Evolutionary conservation across 2,113 vertebrate genomes (phyloP), one percentile per base, ranked within the genome.

Genomic region (Rafetus swinhoei): DNA sequence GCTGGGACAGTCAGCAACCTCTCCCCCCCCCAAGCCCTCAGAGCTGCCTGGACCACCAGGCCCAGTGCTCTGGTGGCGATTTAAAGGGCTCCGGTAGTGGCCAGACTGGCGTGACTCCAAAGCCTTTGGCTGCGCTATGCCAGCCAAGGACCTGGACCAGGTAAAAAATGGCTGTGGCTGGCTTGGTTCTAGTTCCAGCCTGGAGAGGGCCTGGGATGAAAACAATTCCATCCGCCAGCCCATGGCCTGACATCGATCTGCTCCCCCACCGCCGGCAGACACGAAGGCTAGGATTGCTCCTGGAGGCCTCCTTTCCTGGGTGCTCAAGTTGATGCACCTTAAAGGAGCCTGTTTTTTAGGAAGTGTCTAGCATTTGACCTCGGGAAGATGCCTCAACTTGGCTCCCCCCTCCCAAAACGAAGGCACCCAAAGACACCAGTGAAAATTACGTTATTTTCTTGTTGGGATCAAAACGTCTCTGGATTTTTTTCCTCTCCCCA

Each of bases 261-360:
- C 15, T 86, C 50, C 56, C 84, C 81, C 54, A 19, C 15, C 5
- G 21, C 32, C 35, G 76, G 13, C 32, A 45, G 72, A 88, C 2
- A 57, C 32, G 6, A 55, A 0, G 52, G 11, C 14, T 0, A 0
- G 27, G 45, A 45, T 45, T 9, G 54, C 82, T 69, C 39, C 52
- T 0, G 60, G 54, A 9, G 0, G 3, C 52, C 32, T 55, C 7
- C 62, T 16, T 19, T 18, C n/a, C 62, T 69, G 62, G 62, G 3
- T 0, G 1, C 55, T 2, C n/a, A 11, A 45, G 62, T 13, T 16
- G 62, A 69, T 16, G 7, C 29, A n/a, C 29, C 62, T 69, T 69
- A n/a, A 69, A 69, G 62, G 32, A 4, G 15, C 7, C 62, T n/a
- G 62, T 13, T n/a, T 69, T 69, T n/a, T 19, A 69, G 32, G n/a